phyloP scores from a whole-genome alignment of 2,888 invertebrate genomes.

The Deroplatys truncata region DNA sequence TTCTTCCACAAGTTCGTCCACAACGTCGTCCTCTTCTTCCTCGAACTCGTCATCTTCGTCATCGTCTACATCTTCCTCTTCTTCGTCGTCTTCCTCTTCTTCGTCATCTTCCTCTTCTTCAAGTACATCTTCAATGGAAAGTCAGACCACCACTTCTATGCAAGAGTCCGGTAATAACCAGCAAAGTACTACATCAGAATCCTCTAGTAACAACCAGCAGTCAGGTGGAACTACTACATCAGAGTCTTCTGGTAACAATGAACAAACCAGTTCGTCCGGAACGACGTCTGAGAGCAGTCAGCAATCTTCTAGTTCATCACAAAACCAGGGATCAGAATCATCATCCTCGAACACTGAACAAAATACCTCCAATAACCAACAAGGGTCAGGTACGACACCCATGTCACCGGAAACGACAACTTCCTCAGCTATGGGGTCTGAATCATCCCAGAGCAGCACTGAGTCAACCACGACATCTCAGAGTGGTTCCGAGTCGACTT shows the following conservation, averaged over 20 bases:
- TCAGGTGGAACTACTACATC: constrained; percentile 13
- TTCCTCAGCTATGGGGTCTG: neutral
- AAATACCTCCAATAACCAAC: neutral
- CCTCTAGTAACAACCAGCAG: constrained; percentile 9
- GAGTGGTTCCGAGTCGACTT: neutral
- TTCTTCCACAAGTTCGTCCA: neutral
- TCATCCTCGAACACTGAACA: neutral
- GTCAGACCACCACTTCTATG: neutral
- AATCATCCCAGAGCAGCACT: neutral
- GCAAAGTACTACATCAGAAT: neutral
- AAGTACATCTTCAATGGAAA: neutral
- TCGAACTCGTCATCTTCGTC: neutral
- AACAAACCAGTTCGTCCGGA: neutral
- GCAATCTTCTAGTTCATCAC: neutral
- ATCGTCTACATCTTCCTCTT: neutral
- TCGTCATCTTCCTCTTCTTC: neutral
- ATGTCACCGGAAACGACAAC: neutral
- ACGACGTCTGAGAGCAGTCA: neutral
- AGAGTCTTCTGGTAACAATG: neutral
- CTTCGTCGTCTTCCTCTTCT: constrained; percentile 3
- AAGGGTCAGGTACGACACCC: neutral
- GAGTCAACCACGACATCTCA: neutral
- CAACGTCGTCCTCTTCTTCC: neutral
- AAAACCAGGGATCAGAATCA: neutral
- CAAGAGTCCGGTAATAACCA: neutral